phyloP scores from a whole-genome alignment of 2,797 vertebrate species.

The Liparis tanakae region DNA sequence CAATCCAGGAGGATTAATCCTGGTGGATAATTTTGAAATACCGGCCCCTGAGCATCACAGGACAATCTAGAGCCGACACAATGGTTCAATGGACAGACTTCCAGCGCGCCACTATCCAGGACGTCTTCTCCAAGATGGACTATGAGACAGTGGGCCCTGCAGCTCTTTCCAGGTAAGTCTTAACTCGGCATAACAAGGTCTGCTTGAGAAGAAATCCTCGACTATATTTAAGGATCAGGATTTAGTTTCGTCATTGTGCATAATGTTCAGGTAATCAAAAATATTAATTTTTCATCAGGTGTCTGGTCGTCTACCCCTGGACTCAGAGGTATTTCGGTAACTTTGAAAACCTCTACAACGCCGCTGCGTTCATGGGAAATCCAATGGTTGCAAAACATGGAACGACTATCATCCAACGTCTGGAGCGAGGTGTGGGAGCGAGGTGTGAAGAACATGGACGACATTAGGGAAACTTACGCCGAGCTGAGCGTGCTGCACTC shows the following conservation, averaged over 20 bases:
- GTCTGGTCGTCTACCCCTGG: constrained; percentile 70
- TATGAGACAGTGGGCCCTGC: constrained; percentile 3
- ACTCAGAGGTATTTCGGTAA: constrained; percentile 86
- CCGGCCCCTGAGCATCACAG: not conserved
- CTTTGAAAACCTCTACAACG: constrained; percentile 83
- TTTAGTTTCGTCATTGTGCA: not conserved
- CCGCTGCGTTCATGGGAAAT: constrained; percentile 73
- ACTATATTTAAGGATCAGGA: not conserved
- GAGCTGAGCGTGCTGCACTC: constrained; percentile 84
- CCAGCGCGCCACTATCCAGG: constrained; percentile 62
- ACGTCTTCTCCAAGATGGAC: constrained; percentile 37
- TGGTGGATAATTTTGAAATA: too few species aligned
- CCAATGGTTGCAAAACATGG: constrained; percentile 79
- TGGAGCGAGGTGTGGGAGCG: too few species aligned
- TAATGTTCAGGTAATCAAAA: not conserved
- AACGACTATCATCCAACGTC: constrained; percentile 78
- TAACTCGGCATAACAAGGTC: not conserved
- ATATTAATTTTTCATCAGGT: constrained; percentile 20
- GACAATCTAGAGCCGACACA: constrained; percentile 28
- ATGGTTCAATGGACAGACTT: constrained; percentile 75
- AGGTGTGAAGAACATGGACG: constrained; percentile 84
- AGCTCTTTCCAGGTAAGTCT: constrained; percentile 23
- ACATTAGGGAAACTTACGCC: constrained; percentile 75
- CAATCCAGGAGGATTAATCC: too few species aligned
- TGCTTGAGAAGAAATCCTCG: not conserved